Base-by-base conservation (phyloP, 2,888 invertebrate genomes). In the Theodoxus fluviatilis region DNA sequence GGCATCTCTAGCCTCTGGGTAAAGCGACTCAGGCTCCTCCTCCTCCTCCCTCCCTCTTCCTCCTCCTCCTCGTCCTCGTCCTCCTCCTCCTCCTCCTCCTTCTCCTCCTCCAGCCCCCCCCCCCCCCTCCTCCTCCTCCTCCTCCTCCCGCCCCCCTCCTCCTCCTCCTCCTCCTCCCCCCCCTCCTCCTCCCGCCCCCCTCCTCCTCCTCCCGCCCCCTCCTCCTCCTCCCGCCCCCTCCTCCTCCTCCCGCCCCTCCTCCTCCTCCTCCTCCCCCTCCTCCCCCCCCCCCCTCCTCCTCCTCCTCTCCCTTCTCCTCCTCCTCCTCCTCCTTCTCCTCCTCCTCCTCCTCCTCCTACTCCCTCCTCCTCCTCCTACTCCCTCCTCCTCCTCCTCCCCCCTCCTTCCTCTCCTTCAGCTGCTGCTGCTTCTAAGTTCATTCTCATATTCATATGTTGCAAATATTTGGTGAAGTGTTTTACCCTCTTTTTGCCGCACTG, bases 301-400 rank as follows among this genome's bases (percentile, higher is more conserved):
- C 9, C 28, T 3, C 28, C 64, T 31, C 25, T 52, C 52, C 22
- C 9, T 52, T 52, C 25, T 25, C 9, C 25, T 52, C 59, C n/a
- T 22, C 33, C 18, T 3, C 9, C 9, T 35, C 12, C 59, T 18
- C 59, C 3, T 40, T 38, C 22, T 37, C 63, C 63, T 18, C 35
- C 4, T 49, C 52, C n/a, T 25, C 25, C 18, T 15, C 52, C 6
- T 15, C 9, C 52, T 22, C 18, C n/a, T 49, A 57, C 57, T 57
- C 57, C 25, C 57, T 33, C 57, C 57, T 33, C 57, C n/a, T 59
- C n/a, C 18, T 59, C 59, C 33, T 59, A 35, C 59, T 35, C 37
- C 35, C 33, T 33, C 37, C 59, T 35, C 59, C 35, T 33, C n/a
- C n/a, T n/a, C n/a, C n/a, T n/a, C n/a, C n/a, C n/a, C n/a, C n/a